Base-by-base conservation (phyloP, 2,797 vertebrate species). In the Platyrinchus mystaceus region DNA sequence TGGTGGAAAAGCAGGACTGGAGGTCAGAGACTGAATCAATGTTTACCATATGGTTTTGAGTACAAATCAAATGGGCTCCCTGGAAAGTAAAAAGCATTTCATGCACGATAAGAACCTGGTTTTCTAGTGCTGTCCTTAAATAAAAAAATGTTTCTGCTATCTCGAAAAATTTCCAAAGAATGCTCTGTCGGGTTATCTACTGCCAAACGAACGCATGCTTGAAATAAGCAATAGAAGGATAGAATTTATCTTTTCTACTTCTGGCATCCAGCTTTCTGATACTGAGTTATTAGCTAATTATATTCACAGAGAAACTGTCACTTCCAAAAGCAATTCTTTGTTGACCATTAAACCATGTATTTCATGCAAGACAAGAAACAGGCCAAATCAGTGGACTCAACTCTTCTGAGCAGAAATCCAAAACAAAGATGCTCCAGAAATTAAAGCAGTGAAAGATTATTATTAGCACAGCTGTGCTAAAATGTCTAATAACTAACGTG, bases 1-100 rank as follows among this genome's bases (percentile, higher is more conserved):
- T 99, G 97, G 93, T 95, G 95, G 93, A 70, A 97, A 97, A 97
- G 87, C 90, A 97, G 44, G 84, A 69, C 63, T 87, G 58, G 41
- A 95, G 81, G 90, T 95, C 76, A 97, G 49, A 96, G 63, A 92
- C 85, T 90, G 68, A 95, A 86, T 91, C 67, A 92, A 68, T 71
- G 85, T 74, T 93, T 95, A 82, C 46, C 94, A 92, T 66, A 80
- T 82, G 85, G 82, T 69, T 91, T 89, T 92, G 63, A 96, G 74
- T 68, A 94, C 92, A 95, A 94, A 95, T 81, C 56, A 97, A 55
- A 80, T 59, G 63, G 64, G 82, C 64, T 94, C 69, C 66, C 64
- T 91, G 44, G 89, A 93, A 83, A 94, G 66, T 64, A 70, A 93
- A 84, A 94, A 91, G 75, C 64, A 85, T 89, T 96, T 93, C 19